Conservation (phyloP, 2,888 invertebrate genomes). For the Lasioglossum zephyrum region DNA sequence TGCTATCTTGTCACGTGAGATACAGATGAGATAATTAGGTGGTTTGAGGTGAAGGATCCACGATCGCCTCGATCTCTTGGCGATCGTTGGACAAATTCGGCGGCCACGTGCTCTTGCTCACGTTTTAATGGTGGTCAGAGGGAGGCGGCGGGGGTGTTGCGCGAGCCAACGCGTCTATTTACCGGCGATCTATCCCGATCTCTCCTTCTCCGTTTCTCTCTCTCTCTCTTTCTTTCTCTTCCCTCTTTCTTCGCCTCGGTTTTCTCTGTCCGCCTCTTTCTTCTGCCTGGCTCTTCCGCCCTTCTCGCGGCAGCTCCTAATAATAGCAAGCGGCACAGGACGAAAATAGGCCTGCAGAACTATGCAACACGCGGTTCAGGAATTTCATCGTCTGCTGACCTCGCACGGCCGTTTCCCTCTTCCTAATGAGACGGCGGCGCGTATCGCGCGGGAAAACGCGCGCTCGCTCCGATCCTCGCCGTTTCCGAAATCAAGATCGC, state of each 20-base stretch:
- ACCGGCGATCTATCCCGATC: conserved; percentile 60
- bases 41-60: background rate
- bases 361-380: conserved; percentile 75
- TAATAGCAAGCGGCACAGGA: conserved; percentile 75
- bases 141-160: conserved; percentile 1
- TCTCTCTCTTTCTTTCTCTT: background rate
- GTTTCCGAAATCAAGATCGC: background rate
- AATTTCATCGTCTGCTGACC: conserved; percentile 74
- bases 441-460: conserved; percentile 18
- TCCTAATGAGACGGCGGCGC: conserved; percentile 60
- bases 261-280: conserved; percentile 8
- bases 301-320: conserved; percentile 60
- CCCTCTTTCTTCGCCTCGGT: background rate
- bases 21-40: background rate
- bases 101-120: conserved; percentile 22
- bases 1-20: too few species aligned
- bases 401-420: conserved; percentile 66
- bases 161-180: conserved; percentile 59
- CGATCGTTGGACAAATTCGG: conserved; percentile 41
- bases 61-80: conserved; percentile 5
- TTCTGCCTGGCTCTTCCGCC: conserved; percentile 40
- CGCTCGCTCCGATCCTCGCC: background rate
- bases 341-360: conserved; percentile 78
- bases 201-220: conserved; percentile 4
- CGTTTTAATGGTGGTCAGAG: background rate